Base-by-base conservation (phyloP, 2,113 vertebrate species). In the Martes martes region DNA sequence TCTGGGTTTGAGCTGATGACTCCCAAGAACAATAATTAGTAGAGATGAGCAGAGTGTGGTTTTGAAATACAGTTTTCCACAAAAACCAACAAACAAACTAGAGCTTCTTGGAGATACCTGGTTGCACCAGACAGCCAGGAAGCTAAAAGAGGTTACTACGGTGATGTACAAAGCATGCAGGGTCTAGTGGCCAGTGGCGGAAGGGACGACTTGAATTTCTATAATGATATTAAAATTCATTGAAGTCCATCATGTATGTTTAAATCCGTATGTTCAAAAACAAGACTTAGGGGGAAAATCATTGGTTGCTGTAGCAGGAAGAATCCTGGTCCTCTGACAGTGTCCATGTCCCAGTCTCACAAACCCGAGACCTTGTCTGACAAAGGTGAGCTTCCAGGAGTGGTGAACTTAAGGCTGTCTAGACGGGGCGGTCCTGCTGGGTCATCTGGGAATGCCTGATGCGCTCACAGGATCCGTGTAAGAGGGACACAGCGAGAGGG, bases 121-220 rank as follows among this genome's bases (percentile, higher is more conserved):
- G 24, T 13, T 39, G 8, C 6, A 4, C 11, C n/a, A 55, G 2
- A 7, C 0, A 63, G 42, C 13, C 31, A 11, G 23, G 55, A 24
- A 23, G n/a, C 33, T 39, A 15, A 28, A 21, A 4, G 0, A 31
- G 24, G 21, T 21, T 15, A 61, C 16, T 0, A 7, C 0, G 7
- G 24, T 23, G 28, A 31, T 0, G 4, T 21, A 10, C 8, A 39
- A 76, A 39, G 15, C 6, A 13, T 1, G 0, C 4, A 5, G 36
- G 6, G 7, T n/a, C 31, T 42, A 3, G 9, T 1, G 10, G 24
- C 42, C 42, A 23, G 7, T 0, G 33, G 4, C 0, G 3, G 24
- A 24, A 52, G 26, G 8, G 24, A 33, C 11, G 1, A 16, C 39
- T 16, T 1, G 55, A 36, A 50, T 6, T 24, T 91, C 76, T 81